Base-by-base conservation (phyloP, 1,140 invertebrate genomes). In the Prorops nasuta region DNA sequence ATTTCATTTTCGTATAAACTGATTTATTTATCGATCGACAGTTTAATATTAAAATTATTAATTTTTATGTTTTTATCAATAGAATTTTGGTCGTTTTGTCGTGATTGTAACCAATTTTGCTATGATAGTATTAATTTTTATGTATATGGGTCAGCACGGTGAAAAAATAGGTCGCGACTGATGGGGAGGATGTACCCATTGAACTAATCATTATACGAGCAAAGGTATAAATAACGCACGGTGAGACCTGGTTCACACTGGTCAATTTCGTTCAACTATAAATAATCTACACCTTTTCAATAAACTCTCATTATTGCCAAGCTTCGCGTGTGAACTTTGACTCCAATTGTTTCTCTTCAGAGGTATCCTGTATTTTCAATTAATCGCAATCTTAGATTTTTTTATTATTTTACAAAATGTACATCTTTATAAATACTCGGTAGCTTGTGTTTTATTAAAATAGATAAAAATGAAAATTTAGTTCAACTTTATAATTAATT, bases 181-280 rank as follows among this genome's bases (percentile, higher is more conserved):
- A 52, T 61, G 56, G 34, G 18, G 54, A 61, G 60, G 60, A 62
- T 61, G 60, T 61, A 17, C 58, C 54, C 53, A 61, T 62, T 62
- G 50, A 62, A 61, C 60, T 62, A 58, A 62, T 62, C 58, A 62
- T 60, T n/a, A n/a, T 60, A 59, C 17, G 46, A 59, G 55, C 52
- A 60, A 60, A 50, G 58, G 45, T 57, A 57, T 48, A 60, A 60
- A 61, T 61, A 61, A 61, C 44, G 47, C 44, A 10, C 21, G 43
- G 54, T 54, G 45, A 45, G 47, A 32, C 35, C 49, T 40, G 38
- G 18, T 56, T 52, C 45, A 32, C 28, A 36, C 45, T 39, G 49
- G 19, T 24, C 43, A 60, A 60, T 60, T 60, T 60, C 32, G 22
- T 22, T 12, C 17, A 16, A n/a, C 10, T n/a, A 24, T 22, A 38